phyloP scores from a whole-genome alignment of 2,888 invertebrate genomes.

The Philereme transversata region DNA sequence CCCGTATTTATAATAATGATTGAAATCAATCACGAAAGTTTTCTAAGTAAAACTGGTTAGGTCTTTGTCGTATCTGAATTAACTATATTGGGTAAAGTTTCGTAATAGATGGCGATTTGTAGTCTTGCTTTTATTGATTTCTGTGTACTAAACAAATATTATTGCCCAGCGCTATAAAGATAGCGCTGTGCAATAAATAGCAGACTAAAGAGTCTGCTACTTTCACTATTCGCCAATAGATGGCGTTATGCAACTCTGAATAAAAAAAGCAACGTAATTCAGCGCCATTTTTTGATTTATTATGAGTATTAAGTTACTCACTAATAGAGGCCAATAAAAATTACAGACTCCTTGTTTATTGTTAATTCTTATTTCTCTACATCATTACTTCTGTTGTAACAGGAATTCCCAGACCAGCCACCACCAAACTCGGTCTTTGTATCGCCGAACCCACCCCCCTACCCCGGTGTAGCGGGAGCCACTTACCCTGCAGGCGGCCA shows the following conservation, averaged over 20 bases:
- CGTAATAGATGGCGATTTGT: too few species aligned
- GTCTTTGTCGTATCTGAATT: too few species aligned
- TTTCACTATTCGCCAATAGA: not conserved
- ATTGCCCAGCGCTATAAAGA: not conserved
- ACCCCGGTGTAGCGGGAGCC: constrained; percentile 90
- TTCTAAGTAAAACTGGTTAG: too few species aligned
- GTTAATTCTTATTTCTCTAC: too few species aligned
- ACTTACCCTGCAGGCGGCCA: constrained; percentile 59
- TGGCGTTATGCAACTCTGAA: not conserved
- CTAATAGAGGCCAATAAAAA: too few species aligned
- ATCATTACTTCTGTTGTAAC: constrained; percentile 24
- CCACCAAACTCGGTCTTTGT: constrained; percentile 94
- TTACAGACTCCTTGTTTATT: too few species aligned
- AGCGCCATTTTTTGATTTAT: not conserved
- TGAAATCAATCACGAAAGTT: too few species aligned
- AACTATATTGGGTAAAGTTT: too few species aligned
- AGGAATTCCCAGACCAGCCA: constrained; percentile 87
- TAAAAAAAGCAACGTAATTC: not conserved
- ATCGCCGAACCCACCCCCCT: constrained; percentile 96
- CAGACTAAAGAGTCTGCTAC: too few species aligned
- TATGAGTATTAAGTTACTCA: too few species aligned
- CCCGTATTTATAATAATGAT: too few species aligned
- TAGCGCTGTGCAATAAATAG: too few species aligned
- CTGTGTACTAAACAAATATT: not conserved
- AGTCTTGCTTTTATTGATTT: not conserved